phyloP scores from a whole-genome alignment of 2,113 vertebrate genomes.

The Edolisoma coerulescens region DNA sequence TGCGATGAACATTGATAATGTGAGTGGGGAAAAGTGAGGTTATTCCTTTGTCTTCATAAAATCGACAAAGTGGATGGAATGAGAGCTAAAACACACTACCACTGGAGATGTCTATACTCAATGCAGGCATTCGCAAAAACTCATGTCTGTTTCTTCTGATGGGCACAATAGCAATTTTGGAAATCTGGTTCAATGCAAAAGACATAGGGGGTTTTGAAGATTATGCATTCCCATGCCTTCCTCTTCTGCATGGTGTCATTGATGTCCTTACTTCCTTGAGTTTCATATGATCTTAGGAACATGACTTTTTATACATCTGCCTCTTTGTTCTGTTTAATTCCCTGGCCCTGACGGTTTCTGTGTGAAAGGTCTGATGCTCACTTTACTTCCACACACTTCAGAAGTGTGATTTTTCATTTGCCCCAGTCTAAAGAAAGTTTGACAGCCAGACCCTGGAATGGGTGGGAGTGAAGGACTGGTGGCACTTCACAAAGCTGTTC shows the following conservation, averaged over 20 bases:
- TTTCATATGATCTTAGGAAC: neutral
- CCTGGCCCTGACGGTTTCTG: neutral
- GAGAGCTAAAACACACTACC: neutral
- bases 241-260: neutral
- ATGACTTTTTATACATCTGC: neutral
- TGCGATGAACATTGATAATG: neutral
- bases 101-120: neutral
- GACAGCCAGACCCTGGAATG: neutral
- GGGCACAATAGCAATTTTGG: accelerated
- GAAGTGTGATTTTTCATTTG: neutral
- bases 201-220: neutral
- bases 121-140: neutral
- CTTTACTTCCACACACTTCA: neutral
- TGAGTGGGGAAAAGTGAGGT: neutral
- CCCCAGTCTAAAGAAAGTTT: neutral
- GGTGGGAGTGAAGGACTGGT: neutral
- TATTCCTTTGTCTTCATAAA: neutral
- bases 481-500: neutral
- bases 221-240: neutral
- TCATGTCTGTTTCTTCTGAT: neutral
- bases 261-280: neutral
- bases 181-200: neutral
- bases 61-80: neutral
- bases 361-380: neutral
- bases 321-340: neutral